These are phyloP conservation scores for Etheostoma perlongum DNA, from an alignment of 2,797 vertebrate species.

Conservation along the genomic window DNA sequence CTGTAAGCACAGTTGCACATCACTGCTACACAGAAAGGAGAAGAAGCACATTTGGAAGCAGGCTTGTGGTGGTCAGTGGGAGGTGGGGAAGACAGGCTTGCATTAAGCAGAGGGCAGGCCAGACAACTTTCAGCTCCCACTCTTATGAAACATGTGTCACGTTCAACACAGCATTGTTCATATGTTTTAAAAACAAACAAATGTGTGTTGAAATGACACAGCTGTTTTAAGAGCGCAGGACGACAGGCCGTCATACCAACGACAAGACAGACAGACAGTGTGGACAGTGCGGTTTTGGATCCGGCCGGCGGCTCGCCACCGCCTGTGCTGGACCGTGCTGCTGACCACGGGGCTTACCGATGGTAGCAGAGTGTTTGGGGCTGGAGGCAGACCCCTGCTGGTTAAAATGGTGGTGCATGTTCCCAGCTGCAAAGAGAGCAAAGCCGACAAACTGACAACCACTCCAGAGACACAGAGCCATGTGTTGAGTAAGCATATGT, in stretches of 20 bases:
- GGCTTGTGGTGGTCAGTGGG: constrained; percentile 45
- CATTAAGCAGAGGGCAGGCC: constrained; percentile 57
- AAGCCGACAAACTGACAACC: constrained; percentile 81
- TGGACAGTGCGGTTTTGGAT: constrained; percentile 34
- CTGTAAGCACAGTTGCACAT: constrained; percentile 61
- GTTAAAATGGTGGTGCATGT: constrained; percentile 89
- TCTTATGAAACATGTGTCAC: constrained; percentile 55
- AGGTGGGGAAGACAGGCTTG: constrained; percentile 56
- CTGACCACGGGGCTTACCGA: constrained; percentile 77
- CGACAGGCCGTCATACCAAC: constrained; percentile 50
- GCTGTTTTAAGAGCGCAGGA: constrained; percentile 55
- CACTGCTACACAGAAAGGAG: constrained; percentile 52
- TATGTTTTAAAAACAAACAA: neutral
- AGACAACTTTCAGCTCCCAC: constrained; percentile 57
- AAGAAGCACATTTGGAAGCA: constrained; percentile 52
- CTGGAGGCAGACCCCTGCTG: constrained; percentile 88
- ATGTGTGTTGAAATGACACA: constrained; percentile 48
- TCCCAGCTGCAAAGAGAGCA: constrained; percentile 89
- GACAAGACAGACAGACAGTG: constrained; percentile 68
- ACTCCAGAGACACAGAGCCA: constrained; percentile 61
- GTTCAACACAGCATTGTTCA: constrained; percentile 42
- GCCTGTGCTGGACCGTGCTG: constrained; percentile 44
- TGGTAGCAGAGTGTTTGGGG: constrained; percentile 89
- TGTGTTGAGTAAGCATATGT: constrained; percentile 67
- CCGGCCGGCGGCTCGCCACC: constrained; percentile 27